Base-by-base conservation (phyloP, 2,888 invertebrate species). In the Nesidiocoris tenuis region DNA sequence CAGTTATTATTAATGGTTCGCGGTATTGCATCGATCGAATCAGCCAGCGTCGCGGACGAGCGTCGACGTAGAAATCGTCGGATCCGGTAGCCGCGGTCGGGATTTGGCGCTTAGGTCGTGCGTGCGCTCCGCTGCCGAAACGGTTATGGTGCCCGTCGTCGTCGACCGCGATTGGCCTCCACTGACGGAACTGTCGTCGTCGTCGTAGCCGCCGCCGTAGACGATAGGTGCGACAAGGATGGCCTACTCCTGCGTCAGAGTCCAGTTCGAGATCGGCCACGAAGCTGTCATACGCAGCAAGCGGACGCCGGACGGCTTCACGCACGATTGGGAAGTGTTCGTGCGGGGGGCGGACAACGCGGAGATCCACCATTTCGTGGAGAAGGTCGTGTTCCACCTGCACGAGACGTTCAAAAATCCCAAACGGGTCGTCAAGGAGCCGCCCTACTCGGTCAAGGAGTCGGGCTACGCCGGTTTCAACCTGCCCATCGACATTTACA, bases 281-380 rank as follows among this genome's bases (percentile, higher is more conserved):
- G 89, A 90, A 84, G 94, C 97, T 80, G 88, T 90, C 78, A 84
- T 95, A 80, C 90, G 93, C 82, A 89, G 90, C 72, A 92, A 93
- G 83, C 89, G 89, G 81, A 94, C 95, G 16, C 89, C 90, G 21
- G 94, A 95, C 83, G 96, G 95, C 64, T 96, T 94, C 83, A 98
- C 97, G 80, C 98, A 98, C 86, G 97, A 98, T 84, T 98, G 98
- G 98, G 94, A 94, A 84, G 91, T 98, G 72, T 97, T 92, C 86
- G 94, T 98, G 21, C 88, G 93, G 82, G 96, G 96, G 74, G 89
- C 90, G 80, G 94, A 96, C 82, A 91, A 91, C 80, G 90, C 91
- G 80, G 92, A 93, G 82, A 94, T 98, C 81, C 90, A 93, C 82
- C 89, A 92, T 83, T 98, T 94, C 87, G 90, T 97, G 75, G 96